Conservation (phyloP, 2,113 vertebrate genomes). For the Misgurnus mizolepis region DNA sequence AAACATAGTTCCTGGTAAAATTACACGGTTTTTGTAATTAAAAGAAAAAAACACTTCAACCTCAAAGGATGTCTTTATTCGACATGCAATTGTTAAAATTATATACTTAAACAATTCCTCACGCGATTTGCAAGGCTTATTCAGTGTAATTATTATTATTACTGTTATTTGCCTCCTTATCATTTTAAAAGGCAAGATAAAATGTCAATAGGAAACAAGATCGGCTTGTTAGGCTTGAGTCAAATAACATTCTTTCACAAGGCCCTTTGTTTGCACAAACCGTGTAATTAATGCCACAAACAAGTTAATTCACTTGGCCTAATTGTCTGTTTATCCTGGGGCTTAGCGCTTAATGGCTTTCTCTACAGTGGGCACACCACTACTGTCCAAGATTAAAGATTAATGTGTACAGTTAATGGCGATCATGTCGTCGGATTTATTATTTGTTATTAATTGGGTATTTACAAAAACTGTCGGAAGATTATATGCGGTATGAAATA, state of each 20-base stretch:
- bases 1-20: neutral
- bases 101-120: neutral
- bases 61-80: neutral
- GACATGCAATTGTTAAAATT: neutral
- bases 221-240: slow-evolving; percentile 46
- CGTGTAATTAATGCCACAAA: slow-evolving; percentile 63
- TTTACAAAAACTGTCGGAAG: neutral
- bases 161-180: slow-evolving; percentile 13
- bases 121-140: slow-evolving; percentile 6
- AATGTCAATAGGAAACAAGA: slow-evolving; percentile 28
- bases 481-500: neutral
- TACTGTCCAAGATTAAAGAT: slow-evolving; percentile 36
- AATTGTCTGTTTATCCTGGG: slow-evolving; percentile 61
- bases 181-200: slow-evolving; percentile 20
- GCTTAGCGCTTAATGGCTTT: slow-evolving; percentile 57
- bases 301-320: slow-evolving; percentile 62
- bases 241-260: slow-evolving; percentile 58
- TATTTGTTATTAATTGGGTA: slow-evolving; percentile 21
- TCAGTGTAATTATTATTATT: slow-evolving; percentile 14
- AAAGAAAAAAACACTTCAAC: neutral
- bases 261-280: slow-evolving; percentile 58
- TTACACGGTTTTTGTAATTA: neutral
- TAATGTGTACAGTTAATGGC: slow-evolving; percentile 29
- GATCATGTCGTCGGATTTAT: neutral
- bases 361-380: slow-evolving; percentile 43